phyloP scores from a whole-genome alignment of 2,888 invertebrate species.

The Spilarctia lutea region DNA sequence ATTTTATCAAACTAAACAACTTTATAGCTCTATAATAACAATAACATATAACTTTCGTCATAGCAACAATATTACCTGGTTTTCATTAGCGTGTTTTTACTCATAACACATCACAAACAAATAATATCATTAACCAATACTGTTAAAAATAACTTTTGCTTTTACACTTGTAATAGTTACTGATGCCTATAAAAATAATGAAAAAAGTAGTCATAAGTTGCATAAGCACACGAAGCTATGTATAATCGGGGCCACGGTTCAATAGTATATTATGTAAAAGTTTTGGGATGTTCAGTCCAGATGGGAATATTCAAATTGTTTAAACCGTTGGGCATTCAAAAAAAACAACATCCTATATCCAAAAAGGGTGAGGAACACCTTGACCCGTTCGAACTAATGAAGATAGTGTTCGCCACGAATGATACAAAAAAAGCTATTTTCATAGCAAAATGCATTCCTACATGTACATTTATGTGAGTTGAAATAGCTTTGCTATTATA shows the following conservation, averaged over 20 bases:
- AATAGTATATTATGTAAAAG: background rate
- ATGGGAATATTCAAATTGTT: background rate
- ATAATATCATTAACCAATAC: too few relatives aligned
- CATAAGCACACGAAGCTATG: background rate
- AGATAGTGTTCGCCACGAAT: conserved; percentile 31
- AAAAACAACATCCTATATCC: conserved; percentile 12
- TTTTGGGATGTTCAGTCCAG: too few relatives aligned
- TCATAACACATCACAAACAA: too few relatives aligned
- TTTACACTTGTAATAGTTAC: background rate
- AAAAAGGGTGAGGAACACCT: conserved; percentile 28
- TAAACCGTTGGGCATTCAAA: background rate
- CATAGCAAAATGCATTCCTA: conserved; percentile 42
- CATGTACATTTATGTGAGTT: conserved; percentile 22
- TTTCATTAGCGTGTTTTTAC: background rate
- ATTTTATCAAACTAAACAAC: too few relatives aligned
- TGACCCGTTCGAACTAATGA: conserved; percentile 47
- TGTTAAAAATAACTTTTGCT: background rate
- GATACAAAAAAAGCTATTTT: conserved; percentile 24
- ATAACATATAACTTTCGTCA: background rate
- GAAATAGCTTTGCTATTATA: conserved; percentile 43
- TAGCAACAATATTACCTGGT: background rate
- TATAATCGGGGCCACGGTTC: background rate
- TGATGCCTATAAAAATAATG: background rate
- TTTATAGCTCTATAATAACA: too few relatives aligned
- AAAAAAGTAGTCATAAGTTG: background rate